These are phyloP conservation scores for Chelidonichthys spinosus DNA, from an alignment of 2,797 vertebrate species.

Conservation along the genomic window DNA sequence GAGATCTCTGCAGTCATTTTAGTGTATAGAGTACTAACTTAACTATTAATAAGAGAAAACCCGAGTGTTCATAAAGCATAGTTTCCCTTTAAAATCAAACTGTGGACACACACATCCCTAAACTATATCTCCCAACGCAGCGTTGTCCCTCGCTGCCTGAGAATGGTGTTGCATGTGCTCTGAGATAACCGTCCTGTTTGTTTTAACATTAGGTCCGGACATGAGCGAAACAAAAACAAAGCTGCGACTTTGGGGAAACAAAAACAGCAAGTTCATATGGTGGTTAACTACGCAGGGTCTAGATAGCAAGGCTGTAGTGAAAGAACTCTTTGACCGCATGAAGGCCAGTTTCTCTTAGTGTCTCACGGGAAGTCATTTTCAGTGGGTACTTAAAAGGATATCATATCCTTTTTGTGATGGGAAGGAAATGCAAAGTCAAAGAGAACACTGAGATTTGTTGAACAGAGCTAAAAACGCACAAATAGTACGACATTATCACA, in stretches of 20 bases:
- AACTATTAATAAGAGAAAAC: slow-evolving; percentile 7
- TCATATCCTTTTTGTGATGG: not conserved
- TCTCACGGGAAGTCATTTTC: slow-evolving; percentile 15
- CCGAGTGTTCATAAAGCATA: slow-evolving; percentile 5
- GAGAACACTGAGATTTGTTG: not conserved
- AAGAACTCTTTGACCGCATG: slow-evolving; percentile 32
- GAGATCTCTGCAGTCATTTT: slow-evolving; percentile 6
- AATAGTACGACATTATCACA: not conserved
- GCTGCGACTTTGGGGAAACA: slow-evolving; percentile 17
- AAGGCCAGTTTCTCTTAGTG: slow-evolving; percentile 14
- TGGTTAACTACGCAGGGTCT: slow-evolving; percentile 18
- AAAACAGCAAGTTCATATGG: slow-evolving; percentile 18
- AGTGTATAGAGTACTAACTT: not conserved
- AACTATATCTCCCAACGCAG: slow-evolving; percentile 30
- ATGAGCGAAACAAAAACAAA: slow-evolving; percentile 51
- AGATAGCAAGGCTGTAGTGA: slow-evolving; percentile 18
- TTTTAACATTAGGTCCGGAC: slow-evolving; percentile 50
- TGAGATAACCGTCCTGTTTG: slow-evolving; percentile 53
- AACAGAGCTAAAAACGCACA: not conserved
- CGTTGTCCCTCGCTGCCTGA: slow-evolving; percentile 38
- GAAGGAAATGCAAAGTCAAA: not conserved
- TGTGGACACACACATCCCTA: not conserved
- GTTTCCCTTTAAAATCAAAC: slow-evolving; percentile 26
- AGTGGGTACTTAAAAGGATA: not conserved
- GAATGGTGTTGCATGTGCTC: slow-evolving; percentile 48